Conservation (phyloP, 2,113 vertebrate species). For the Fregetta grallaria region DNA sequence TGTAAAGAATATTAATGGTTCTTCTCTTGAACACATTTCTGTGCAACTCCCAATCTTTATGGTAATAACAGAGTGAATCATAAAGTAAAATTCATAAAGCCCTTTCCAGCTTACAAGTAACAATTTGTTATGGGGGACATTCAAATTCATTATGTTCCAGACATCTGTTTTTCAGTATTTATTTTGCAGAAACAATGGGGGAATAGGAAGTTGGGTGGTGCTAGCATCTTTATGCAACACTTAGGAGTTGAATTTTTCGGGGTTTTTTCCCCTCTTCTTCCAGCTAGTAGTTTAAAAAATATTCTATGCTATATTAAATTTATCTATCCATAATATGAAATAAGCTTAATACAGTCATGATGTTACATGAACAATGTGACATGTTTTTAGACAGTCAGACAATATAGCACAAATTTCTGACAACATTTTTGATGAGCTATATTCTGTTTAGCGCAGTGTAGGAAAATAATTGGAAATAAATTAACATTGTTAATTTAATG, state of each 20-base stretch:
- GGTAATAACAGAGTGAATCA: slow-evolving; percentile 66
- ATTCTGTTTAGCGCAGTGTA: background rate
- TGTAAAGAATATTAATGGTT: slow-evolving; percentile 73
- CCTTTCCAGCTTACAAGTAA: slow-evolving; percentile 41
- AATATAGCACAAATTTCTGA: background rate
- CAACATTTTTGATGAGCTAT: background rate
- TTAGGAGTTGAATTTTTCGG: background rate
- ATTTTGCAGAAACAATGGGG: slow-evolving; percentile 45
- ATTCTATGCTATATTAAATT: background rate
- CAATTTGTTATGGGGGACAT: slow-evolving; percentile 49
- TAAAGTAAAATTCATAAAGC: slow-evolving; percentile 64
- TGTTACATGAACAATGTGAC: background rate
- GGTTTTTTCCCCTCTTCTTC: background rate
- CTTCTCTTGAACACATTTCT: slow-evolving; percentile 51
- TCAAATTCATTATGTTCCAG: slow-evolving; percentile 44
- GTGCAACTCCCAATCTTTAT: slow-evolving; percentile 65
- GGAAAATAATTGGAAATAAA: background rate
- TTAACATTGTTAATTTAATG: background rate
- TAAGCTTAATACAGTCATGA: background rate
- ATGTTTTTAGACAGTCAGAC: background rate
- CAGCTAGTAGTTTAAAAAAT: background rate
- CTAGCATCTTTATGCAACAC: background rate
- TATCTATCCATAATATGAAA: background rate
- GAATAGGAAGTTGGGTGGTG: slow-evolving; percentile 1
- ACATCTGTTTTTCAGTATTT: slow-evolving; percentile 58